phyloP scores from a whole-genome alignment of 2,113 vertebrate species.

The Perca flavescens region DNA sequence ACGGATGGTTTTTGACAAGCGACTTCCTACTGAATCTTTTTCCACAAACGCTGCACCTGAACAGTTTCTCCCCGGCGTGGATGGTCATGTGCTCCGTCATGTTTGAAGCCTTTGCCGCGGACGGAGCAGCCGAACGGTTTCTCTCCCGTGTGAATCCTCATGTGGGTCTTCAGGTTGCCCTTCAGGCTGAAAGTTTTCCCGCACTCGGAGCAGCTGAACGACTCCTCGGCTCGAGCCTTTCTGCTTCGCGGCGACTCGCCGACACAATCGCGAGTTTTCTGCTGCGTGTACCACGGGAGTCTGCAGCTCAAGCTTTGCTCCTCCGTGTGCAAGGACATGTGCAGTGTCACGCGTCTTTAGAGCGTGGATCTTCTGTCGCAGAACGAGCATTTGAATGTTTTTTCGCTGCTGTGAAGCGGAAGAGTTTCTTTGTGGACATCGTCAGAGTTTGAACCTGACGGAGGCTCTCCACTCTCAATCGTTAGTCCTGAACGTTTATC shows the following conservation, averaged over 20 bases:
- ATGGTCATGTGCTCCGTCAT: slow-evolving; percentile 6
- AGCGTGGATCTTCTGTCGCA: neutral
- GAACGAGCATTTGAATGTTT: neutral
- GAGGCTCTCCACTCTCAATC: neutral
- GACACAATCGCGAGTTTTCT: neutral
- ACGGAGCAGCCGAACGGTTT: slow-evolving; percentile 22
- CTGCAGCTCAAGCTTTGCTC: neutral
- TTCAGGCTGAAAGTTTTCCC: neutral
- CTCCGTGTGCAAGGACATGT: neutral
- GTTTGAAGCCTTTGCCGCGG: slow-evolving; percentile 13
- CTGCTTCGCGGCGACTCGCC: neutral
- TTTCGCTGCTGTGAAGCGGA: neutral
- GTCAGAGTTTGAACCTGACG: neutral
- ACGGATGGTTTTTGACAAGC: neutral
- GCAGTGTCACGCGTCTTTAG: neutral
- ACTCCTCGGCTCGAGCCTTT: neutral
- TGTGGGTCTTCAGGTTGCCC: neutral
- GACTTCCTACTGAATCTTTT: neutral
- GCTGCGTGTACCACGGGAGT: neutral
- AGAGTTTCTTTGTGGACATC: neutral
- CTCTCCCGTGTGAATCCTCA: slow-evolving; percentile 39
- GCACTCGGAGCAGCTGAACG: neutral
- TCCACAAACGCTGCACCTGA: neutral
- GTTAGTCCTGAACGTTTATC: neutral
- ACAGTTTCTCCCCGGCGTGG: neutral